Base-by-base conservation (phyloP, 1,140 invertebrate genomes). In the Drosophila tropicalis region DNA sequence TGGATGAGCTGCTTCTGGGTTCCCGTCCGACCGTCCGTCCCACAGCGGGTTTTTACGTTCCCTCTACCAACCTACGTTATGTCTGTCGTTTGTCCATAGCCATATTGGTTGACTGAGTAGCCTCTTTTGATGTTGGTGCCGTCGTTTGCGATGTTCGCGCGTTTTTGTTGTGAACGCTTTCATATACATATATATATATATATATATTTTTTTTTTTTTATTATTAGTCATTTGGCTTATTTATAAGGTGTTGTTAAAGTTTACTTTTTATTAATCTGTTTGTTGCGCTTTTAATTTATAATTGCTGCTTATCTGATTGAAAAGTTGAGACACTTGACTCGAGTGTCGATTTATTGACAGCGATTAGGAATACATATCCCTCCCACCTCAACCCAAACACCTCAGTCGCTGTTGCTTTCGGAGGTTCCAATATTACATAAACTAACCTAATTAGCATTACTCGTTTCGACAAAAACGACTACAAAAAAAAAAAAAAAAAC, bases 211-310 rank as follows among this genome's bases (percentile, higher is more conserved):
- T 25, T 3, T 29, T 29, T 6, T 87, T 86, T 87, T 87, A 87
- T 86, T 87, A 86, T 86, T 86, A 86, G 83, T 87, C 83, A 83
- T 87, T 86, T 83, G 83, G 79, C 76, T 86, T 87, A 86, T 86
- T 86, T 86, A 86, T 87, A 86, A 87, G 62, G 80, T 74, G 83
- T 76, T 81, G 84, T 86, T 87, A 89, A 87, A 83, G 84, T 83
- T 83, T 73, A 87, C 68, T 77, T 89, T 89, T 90, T 89, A 84
- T 89, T 89, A 89, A 90, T 89, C 84, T 89, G 81, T 78, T 84
- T 84, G 77, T 70, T 84, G 77, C 67, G 81, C 81, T 84, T 89
- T 89, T 89, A 90, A 89, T 89, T 89, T 89, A 89, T 90, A 89
- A 90, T 80, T 89, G 74, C 63, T 70, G 85, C 84, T 89, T 89